phyloP scores from a whole-genome alignment of 2,888 invertebrate genomes.

The Trissolcus brochymenae region DNA sequence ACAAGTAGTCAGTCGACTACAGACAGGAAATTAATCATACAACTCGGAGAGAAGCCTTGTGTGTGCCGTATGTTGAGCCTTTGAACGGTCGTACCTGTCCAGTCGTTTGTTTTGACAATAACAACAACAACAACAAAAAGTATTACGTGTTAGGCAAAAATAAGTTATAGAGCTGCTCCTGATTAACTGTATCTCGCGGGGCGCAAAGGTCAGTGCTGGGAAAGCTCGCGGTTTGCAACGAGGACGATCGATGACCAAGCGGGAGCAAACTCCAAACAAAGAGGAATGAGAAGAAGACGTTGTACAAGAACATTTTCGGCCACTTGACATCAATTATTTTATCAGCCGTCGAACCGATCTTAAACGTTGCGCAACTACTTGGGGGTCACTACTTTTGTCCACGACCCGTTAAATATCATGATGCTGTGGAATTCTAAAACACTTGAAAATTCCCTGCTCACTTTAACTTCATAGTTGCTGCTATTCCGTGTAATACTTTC shows the following conservation, averaged over 20 bases:
- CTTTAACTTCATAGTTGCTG: slow-evolving; percentile 36
- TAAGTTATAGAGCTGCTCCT: slow-evolving; percentile 27
- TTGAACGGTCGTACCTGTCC: slow-evolving; percentile 1
- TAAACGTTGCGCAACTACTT: too few relatives aligned
- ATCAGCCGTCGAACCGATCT: not conserved
- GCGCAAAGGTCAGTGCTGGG: slow-evolving; percentile 30
- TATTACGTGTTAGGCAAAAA: slow-evolving; percentile 30
- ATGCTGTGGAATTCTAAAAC: slow-evolving; percentile 56
- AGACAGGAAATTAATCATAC: slow-evolving; percentile 59
- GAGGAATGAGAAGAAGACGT: too few relatives aligned
- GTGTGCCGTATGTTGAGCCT: slow-evolving; percentile 31
- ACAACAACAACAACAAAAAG: not conserved
- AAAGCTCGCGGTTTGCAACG: slow-evolving; percentile 15
- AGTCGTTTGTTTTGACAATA: not conserved
- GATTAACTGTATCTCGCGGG: slow-evolving; percentile 41
- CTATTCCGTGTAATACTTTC: slow-evolving; percentile 55
- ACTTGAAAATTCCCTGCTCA: slow-evolving; percentile 44
- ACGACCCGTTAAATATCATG: slow-evolving; percentile 22
- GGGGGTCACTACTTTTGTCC: too few relatives aligned
- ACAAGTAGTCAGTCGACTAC: slow-evolving; percentile 46
- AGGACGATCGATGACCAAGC: slow-evolving; percentile 25
- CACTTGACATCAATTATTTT: slow-evolving; percentile 5
- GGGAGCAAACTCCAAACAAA: slow-evolving; percentile 8
- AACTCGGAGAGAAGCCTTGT: slow-evolving; percentile 53
- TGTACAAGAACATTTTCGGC: not conserved